A percentile compares a stretch with the other conserved stretches of the same genome.
These are phyloP conservation scores for Coptotermes formosanus DNA, from an alignment of 1,140 invertebrate species.

Conservation along the genomic window DNA sequence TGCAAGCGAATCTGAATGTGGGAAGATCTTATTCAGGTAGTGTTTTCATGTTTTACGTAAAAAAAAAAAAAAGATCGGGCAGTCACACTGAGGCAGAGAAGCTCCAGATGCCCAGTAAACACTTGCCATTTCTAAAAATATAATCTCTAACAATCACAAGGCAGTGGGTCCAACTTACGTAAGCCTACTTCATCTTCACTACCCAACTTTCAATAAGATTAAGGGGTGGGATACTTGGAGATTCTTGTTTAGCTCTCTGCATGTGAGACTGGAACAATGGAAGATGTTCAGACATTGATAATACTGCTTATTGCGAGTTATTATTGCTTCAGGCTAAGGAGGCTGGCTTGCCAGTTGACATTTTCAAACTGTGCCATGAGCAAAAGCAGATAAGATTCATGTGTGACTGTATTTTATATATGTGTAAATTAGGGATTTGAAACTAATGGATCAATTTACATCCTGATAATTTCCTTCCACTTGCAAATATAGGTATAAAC, in stretches of 20 bases:
- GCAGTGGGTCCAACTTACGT: slow-evolving; percentile 14
- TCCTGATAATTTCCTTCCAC: background rate
- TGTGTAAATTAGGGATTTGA: background rate
- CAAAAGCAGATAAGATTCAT: slow-evolving; percentile 28
- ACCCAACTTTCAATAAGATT: background rate
- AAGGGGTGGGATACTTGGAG: background rate
- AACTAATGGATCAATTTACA: slow-evolving; percentile 5
- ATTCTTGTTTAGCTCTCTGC: slow-evolving; percentile 1
- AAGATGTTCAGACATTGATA: slow-evolving; percentile 34
- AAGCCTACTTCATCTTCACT: background rate
- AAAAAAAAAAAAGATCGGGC: background rate
- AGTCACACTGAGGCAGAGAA: background rate
- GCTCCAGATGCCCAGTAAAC: background rate
- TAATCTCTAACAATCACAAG: slow-evolving; percentile 17
- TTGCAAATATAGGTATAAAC: background rate
- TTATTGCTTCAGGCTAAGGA: slow-evolving; percentile 35
- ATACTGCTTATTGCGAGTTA: slow-evolving; percentile 37
- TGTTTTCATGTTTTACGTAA: background rate
- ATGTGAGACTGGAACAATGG: slow-evolving; percentile 24
- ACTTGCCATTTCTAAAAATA: slow-evolving; percentile 16
- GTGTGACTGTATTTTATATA: background rate
- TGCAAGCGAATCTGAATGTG: background rate
- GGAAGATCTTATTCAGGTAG: background rate
- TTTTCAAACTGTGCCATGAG: slow-evolving; percentile 26
- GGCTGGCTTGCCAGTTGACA: slow-evolving; percentile 28